These are phyloP conservation scores for Balanococcus diminutus DNA, from an alignment of 2,888 invertebrate genomes.

Conservation along the genomic window DNA sequence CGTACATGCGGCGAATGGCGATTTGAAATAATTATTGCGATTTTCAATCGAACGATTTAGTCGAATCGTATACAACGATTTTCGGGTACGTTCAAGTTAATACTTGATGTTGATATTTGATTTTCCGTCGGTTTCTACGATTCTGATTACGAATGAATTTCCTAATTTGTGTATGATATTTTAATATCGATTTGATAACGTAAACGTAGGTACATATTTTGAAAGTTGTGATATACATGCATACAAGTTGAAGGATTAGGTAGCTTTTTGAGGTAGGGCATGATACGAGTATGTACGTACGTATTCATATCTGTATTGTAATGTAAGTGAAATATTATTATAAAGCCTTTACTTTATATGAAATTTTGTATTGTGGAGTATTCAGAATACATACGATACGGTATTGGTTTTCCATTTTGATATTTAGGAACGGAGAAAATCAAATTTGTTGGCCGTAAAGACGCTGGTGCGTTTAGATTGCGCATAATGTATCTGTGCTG, in stretches of 20 bases:
- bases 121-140: background rate
- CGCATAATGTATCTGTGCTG: background rate
- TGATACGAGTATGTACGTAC: background rate
- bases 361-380: background rate
- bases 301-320: background rate
- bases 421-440: slow-evolving; percentile 11
- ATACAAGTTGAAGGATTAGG: background rate
- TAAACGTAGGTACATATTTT: too few species aligned
- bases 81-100: background rate
- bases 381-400: background rate
- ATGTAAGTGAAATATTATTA: background rate
- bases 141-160: background rate
- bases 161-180: background rate
- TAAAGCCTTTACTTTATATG: background rate
- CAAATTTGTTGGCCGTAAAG: slow-evolving; percentile 8
- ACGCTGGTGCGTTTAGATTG: background rate
- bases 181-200: too few species aligned
- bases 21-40: background rate
- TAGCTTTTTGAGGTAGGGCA: background rate
- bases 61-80: background rate
- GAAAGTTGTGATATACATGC: too few species aligned
- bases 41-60: background rate
- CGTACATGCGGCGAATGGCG: background rate
- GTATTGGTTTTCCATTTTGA: background rate
- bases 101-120: background rate